Evolutionary conservation across 2,113 vertebrate genomes (phyloP).

Genomic region (Onychorhynchus coronatus): DNA sequence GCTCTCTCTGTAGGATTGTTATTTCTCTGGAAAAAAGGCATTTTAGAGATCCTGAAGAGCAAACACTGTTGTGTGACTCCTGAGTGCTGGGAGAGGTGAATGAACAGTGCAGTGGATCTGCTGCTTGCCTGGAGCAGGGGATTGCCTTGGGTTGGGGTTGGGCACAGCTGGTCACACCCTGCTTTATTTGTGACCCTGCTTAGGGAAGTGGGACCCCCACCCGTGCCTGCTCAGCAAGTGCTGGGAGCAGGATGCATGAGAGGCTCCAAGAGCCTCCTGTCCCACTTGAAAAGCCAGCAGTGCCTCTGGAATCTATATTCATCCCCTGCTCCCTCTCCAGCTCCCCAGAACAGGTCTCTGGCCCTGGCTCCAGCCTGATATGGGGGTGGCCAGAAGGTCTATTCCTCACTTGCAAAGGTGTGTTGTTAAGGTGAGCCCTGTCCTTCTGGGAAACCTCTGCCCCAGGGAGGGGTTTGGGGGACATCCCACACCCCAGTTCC

Average conservation of each 20-base stretch:
- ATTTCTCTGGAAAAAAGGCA: not conserved
- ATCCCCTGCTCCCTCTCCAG: not conserved
- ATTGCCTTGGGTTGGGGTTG: not conserved
- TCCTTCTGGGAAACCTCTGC: not conserved
- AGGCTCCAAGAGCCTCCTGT: not conserved
- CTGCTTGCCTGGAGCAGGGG: not conserved
- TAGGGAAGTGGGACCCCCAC: accelerated
- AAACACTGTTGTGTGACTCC: not conserved
- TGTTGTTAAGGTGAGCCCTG: not conserved
- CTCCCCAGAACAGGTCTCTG: not conserved
- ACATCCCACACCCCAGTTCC: accelerated
- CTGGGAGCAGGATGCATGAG: not conserved
- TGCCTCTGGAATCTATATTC: not conserved
- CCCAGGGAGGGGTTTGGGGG: not conserved
- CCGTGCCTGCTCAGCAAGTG: not conserved
- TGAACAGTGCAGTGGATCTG: accelerated
- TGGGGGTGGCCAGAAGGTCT: not conserved
- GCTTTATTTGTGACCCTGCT: not conserved
- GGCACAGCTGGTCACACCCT: not conserved
- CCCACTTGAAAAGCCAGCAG: not conserved
- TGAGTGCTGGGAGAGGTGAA: not conserved
- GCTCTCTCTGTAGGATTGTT: not conserved
- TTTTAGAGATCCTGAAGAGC: not conserved
- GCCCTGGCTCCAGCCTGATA: not conserved
- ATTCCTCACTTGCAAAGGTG: not conserved